Evolutionary conservation across 2,888 invertebrate species (phyloP).

Genomic region (Agrenia bidenticulata): DNA sequence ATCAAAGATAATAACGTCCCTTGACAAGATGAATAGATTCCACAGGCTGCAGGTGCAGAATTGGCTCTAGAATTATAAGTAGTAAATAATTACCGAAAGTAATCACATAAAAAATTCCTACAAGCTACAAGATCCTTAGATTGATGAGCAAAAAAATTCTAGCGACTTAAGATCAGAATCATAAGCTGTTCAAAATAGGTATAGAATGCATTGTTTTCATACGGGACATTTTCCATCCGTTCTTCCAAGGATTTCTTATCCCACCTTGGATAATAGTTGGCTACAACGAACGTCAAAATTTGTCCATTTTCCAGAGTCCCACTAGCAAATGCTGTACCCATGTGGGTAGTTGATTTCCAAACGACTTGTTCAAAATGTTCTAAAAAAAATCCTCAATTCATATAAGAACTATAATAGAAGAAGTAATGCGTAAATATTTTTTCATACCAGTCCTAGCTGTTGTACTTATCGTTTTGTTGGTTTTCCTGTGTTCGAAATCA

Average conservation of each 20-base stretch:
- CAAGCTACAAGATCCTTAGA: too few relatives aligned
- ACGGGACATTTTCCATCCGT: not conserved
- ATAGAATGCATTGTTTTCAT: not conserved
- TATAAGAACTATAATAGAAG: not conserved
- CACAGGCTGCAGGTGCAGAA: too few relatives aligned
- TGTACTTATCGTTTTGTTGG: not conserved
- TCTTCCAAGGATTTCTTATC: not conserved
- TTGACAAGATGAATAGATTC: too few relatives aligned
- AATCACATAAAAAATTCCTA: too few relatives aligned
- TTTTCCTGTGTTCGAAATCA: slow-evolving; percentile 11
- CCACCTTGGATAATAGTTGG: slow-evolving; percentile 21
- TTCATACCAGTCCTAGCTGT: slow-evolving; percentile 15
- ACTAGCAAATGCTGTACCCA: slow-evolving; percentile 13
- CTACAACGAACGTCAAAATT: slow-evolving; percentile 19
- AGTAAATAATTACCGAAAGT: too few relatives aligned
- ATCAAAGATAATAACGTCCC: too few relatives aligned
- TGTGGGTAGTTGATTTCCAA: slow-evolving; percentile 19
- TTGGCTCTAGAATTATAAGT: too few relatives aligned
- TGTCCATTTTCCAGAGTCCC: slow-evolving; percentile 22
- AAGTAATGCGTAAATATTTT: too few relatives aligned
- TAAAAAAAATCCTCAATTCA: slow-evolving; percentile 1
- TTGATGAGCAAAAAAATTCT: too few relatives aligned
- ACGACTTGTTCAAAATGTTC: slow-evolving; percentile 24
- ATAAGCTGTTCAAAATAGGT: too few relatives aligned
- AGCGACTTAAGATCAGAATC: not conserved